Percentiles rank a stretch among this genome's conserved stretches.
These are phyloP conservation scores for Pollenia labialis DNA, from an alignment of 2,888 invertebrate genomes.

Conservation along the genomic window DNA sequence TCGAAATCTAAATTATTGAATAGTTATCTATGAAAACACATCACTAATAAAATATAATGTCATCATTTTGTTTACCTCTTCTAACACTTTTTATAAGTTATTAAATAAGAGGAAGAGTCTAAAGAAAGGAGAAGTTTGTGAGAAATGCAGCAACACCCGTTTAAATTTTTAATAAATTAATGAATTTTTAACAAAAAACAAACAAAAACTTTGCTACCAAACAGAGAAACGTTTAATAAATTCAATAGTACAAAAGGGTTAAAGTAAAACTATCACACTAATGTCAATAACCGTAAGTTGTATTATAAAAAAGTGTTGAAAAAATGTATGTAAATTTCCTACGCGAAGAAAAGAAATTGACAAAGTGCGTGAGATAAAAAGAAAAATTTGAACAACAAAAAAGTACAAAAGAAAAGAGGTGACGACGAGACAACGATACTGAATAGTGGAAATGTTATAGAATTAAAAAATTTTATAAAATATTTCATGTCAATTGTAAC, in stretches of 20 bases:
- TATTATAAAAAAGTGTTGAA: conserved; percentile 22
- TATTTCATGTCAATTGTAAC: conserved; percentile 25
- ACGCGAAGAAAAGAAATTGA: conserved; percentile 64
- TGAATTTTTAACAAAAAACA: conserved; percentile 46
- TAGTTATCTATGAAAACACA: conserved; percentile 20
- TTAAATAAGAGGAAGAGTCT: conserved; percentile 26
- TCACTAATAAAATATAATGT: conserved; percentile 31
- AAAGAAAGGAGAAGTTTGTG: conserved; percentile 68
- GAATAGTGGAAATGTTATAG: conserved; percentile 33
- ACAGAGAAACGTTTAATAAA: conserved; percentile 54
- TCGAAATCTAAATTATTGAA: background rate
- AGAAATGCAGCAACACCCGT: conserved; percentile 75
- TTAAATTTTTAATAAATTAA: conserved; percentile 74
- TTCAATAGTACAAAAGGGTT: conserved; percentile 69
- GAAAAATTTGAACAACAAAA: conserved; percentile 44
- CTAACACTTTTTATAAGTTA: conserved; percentile 30
- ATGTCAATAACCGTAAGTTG: conserved; percentile 84
- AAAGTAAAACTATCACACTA: conserved; percentile 79
- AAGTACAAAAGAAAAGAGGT: conserved; percentile 30
- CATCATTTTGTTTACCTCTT: conserved; percentile 41
- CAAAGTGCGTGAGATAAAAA: conserved; percentile 69
- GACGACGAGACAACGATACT: conserved; percentile 37
- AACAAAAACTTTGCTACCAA: conserved; percentile 41
- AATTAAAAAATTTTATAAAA: background rate
- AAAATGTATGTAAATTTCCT: conserved; percentile 54